Evolutionary conservation across 2,888 invertebrate species (phyloP).

Genomic region (Drosophila infuscata): DNA sequence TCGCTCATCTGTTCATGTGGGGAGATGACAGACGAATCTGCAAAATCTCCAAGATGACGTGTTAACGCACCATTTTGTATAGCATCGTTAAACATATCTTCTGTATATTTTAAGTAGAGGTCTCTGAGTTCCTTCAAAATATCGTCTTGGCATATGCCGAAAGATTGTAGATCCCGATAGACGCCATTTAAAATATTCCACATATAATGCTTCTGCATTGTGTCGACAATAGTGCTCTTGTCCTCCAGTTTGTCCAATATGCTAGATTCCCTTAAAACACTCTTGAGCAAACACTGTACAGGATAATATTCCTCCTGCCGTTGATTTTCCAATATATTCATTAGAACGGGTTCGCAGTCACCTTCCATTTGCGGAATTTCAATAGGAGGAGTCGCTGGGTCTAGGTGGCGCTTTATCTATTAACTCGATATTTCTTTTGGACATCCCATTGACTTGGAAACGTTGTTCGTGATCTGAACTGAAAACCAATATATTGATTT

Average conservation of each 20-base stretch:
- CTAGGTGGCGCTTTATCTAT: neutral
- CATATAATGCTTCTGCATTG: neutral
- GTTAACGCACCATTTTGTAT: slow-evolving; percentile 6
- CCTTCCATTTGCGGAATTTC: neutral
- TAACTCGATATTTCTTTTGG: neutral
- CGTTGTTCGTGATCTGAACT: neutral
- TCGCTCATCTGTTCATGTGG: neutral
- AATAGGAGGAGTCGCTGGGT: neutral
- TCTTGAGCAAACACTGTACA: neutral
- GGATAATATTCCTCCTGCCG: neutral
- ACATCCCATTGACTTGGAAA: neutral
- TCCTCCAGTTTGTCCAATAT: neutral
- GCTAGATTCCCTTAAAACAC: neutral
- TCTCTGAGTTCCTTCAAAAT: slow-evolving; percentile 7
- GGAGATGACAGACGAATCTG: neutral
- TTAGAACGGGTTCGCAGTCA: neutral
- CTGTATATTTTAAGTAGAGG: slow-evolving; percentile 43
- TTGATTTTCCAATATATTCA: neutral
- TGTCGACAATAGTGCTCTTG: neutral
- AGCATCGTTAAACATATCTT: slow-evolving; percentile 5
- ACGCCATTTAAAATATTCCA: slow-evolving; percentile 12
- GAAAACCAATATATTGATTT: neutral
- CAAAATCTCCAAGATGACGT: neutral
- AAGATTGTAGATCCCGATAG: slow-evolving; percentile 22
- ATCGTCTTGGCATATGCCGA: neutral